Evolutionary conservation across 2,113 vertebrate species (phyloP), one percentile per base, ranked within the genome.

Genomic region (Upupa epops): DNA sequence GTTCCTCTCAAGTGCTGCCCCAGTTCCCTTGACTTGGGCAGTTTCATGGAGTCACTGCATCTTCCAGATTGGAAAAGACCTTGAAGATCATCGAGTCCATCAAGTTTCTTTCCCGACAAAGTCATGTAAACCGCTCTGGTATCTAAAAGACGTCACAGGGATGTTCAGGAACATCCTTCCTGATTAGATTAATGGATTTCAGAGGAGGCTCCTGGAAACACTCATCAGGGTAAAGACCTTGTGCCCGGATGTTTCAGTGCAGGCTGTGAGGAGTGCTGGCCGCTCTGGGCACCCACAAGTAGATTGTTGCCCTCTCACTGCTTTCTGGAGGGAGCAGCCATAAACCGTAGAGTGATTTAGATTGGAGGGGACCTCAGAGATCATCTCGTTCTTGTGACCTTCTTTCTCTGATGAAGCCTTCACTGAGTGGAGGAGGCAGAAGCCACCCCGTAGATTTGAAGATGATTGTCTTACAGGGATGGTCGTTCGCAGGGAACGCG

Each of bases 211-310:
- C 74, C 85, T 7, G 2, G 56, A 55, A 72, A 77, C 32, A 46
- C 1, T 17, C 25, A 28, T 59, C 5, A 0, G 18, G 56, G 31
- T 45, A 60, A 72, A 72, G 71, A 28, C 18, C 52, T n/a, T 8
- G 28, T 21, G 68, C 75, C 81, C 69, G 32, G 70, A 58, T 45
- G 17, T 58, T 66, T 83, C 1, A 1, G 8, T 3, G 2, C 0
- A 9, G 32, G 52, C 26, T 32, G 24, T 31, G 28, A 22, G 52
- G 40, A 75, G 40, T 0, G 0, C 9, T 48, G 45, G 40, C 59
- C 45, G 45, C 66, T 79, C 71, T 0, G 0, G 21, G 32, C 40
- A 18, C 32, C 68, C 7, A 0, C 3, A 9, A 65, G 51, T 1
- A 4, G 72, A 58, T 66, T 2, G 0, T 3, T 73, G 64, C 52